phyloP scores from a whole-genome alignment of 2,113 vertebrate species.

The Sigmodon hispidus region DNA sequence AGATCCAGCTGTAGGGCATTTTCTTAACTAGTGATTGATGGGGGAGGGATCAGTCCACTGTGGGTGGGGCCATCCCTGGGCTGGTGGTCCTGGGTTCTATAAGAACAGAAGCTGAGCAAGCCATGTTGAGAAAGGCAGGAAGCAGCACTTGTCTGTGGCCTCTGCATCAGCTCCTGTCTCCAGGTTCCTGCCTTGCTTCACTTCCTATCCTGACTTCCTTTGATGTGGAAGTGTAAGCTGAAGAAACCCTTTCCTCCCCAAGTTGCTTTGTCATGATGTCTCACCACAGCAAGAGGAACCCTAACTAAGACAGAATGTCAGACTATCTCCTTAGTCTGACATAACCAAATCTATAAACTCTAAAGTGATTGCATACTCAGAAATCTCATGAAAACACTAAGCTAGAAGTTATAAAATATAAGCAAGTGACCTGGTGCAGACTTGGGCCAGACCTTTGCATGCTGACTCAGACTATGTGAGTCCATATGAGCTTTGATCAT shows the following conservation, averaged over 20 bases:
- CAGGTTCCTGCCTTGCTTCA: neutral
- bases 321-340: neutral
- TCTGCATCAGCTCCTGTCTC: neutral
- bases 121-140: neutral
- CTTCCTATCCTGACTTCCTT: neutral
- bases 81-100: neutral
- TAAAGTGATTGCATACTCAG: neutral
- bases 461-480: neutral
- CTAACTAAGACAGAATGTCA: neutral
- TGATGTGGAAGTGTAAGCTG: neutral
- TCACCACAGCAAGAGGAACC: neutral
- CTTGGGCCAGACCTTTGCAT: neutral
- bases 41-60: no score
- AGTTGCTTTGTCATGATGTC: neutral
- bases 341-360: slow-evolving; percentile 7
- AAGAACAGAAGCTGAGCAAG: neutral
- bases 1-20: no score
- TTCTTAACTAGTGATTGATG: neutral
- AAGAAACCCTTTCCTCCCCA: neutral
- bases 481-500: neutral
- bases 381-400: neutral
- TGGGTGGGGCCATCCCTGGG: neutral
- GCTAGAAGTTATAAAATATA: neutral
- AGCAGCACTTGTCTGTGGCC: neutral
- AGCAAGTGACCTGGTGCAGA: neutral